Evolutionary conservation across 2,797 vertebrate genomes (phyloP).

Genomic region (Tangara arthus): DNA sequence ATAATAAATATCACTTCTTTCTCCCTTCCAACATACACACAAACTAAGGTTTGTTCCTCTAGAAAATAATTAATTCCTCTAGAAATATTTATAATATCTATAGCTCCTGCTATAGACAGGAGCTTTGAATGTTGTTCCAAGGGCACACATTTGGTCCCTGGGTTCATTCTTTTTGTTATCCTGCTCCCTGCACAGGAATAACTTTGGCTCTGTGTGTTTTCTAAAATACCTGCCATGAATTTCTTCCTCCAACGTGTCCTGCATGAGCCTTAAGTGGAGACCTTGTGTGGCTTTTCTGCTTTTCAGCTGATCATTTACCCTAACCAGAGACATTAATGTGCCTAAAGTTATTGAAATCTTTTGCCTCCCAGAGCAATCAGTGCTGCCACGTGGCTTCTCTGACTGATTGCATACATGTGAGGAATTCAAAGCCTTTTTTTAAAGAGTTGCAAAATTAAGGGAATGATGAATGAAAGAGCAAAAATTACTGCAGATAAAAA

Average conservation of each 20-base stretch:
- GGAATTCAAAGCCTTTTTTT: background rate
- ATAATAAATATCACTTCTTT: background rate
- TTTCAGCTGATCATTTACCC: background rate
- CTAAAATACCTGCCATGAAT: background rate
- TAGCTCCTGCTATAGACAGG: background rate
- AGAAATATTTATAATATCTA: background rate
- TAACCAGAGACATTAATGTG: background rate
- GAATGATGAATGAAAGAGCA: background rate
- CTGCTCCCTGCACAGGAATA: background rate
- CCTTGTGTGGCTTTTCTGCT: background rate
- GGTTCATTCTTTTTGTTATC: background rate
- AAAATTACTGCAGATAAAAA: constrained; percentile 1
- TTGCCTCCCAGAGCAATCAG: background rate
- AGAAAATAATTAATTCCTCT: background rate
- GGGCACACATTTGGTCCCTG: rapidly evolving
- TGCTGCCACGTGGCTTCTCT: background rate
- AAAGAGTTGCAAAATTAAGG: background rate
- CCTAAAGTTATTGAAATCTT: background rate
- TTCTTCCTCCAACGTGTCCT: rapidly evolving
- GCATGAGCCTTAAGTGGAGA: background rate
- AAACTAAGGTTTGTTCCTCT: background rate
- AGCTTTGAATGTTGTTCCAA: background rate
- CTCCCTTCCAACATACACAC: rapidly evolving
- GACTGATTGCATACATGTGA: background rate
- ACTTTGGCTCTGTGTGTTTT: background rate